Evolutionary conservation across 2,113 vertebrate species (phyloP).

Genomic region (Hirundichthys speculiger): DNA sequence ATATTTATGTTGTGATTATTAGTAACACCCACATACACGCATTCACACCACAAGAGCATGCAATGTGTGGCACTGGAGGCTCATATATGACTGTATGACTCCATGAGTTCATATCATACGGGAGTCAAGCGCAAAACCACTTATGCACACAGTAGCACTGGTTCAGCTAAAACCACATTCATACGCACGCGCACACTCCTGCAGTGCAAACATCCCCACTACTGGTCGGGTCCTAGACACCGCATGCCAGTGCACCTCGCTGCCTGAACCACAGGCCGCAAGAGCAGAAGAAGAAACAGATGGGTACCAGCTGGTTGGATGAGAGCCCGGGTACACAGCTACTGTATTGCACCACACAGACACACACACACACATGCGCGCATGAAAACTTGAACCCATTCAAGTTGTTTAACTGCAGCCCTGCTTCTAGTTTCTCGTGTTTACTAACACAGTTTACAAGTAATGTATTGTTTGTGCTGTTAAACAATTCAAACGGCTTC

Average conservation of each 20-base stretch:
- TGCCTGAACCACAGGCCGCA: constrained; percentile 72
- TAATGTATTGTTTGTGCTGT: constrained; percentile 18
- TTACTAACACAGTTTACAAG: constrained; percentile 39
- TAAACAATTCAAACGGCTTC: neutral
- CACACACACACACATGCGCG: constrained; percentile 43
- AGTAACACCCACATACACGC: constrained; percentile 18
- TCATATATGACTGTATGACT: constrained; percentile 2
- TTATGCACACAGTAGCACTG: constrained; percentile 52
- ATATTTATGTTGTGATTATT: constrained; percentile 53
- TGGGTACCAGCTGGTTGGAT: constrained; percentile 82
- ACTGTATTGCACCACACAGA: constrained; percentile 72
- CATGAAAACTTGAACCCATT: constrained; percentile 39
- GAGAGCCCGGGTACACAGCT: constrained; percentile 71
- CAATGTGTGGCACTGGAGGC: constrained; percentile 21
- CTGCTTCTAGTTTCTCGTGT: constrained; percentile 26
- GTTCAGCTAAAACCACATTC: constrained; percentile 61
- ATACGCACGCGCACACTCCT: constrained; percentile 65
- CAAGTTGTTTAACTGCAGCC: constrained; percentile 45
- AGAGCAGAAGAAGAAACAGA: constrained; percentile 72
- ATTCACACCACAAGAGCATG: constrained; percentile 30
- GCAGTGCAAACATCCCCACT: constrained; percentile 62
- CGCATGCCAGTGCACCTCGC: constrained; percentile 77
- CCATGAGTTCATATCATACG: neutral
- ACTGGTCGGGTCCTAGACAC: constrained; percentile 69
- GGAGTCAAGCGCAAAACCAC: constrained; percentile 54